phyloP scores from a whole-genome alignment of 2,888 invertebrate genomes.

The Eretmocerus hayati region DNA sequence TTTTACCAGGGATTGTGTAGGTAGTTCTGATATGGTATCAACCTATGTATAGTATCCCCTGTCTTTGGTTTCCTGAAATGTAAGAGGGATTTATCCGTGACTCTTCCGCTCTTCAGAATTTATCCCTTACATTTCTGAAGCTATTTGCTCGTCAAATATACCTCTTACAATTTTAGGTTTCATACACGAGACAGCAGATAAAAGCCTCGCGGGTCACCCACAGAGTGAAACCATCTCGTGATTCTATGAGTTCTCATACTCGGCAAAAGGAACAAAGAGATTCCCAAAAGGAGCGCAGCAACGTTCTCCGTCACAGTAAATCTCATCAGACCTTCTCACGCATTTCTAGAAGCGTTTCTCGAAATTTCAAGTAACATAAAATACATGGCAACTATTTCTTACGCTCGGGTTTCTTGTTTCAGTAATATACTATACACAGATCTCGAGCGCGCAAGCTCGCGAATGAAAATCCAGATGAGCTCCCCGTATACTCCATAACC shows the following conservation, averaged over 20 bases:
- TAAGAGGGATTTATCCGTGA: too few relatives aligned
- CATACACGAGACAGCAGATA: neutral
- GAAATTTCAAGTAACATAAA: slow-evolving; percentile 11
- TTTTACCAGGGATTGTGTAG: too few relatives aligned
- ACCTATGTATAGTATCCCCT: too few relatives aligned
- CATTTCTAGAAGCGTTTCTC: slow-evolving; percentile 6
- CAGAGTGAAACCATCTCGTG: neutral
- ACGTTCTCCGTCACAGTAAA: too few relatives aligned
- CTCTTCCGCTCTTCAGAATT: too few relatives aligned
- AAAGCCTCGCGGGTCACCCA: too few relatives aligned
- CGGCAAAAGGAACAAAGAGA: neutral
- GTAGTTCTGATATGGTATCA: too few relatives aligned
- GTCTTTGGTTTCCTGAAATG: too few relatives aligned
- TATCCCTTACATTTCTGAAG: too few relatives aligned
- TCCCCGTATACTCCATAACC: slow-evolving; percentile 30
- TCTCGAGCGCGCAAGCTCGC: too few relatives aligned
- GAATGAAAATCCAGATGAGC: slow-evolving; percentile 1
- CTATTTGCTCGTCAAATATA: neutral
- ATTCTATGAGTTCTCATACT: neutral
- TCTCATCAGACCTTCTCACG: neutral
- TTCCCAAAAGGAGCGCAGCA: neutral
- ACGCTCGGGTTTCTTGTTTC: neutral
- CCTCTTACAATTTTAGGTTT: neutral
- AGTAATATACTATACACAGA: neutral
- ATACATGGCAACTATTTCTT: slow-evolving; percentile 2